Evolutionary conservation across 2,113 vertebrate genomes (phyloP).

Genomic region (Zapus hudsonius): DNA sequence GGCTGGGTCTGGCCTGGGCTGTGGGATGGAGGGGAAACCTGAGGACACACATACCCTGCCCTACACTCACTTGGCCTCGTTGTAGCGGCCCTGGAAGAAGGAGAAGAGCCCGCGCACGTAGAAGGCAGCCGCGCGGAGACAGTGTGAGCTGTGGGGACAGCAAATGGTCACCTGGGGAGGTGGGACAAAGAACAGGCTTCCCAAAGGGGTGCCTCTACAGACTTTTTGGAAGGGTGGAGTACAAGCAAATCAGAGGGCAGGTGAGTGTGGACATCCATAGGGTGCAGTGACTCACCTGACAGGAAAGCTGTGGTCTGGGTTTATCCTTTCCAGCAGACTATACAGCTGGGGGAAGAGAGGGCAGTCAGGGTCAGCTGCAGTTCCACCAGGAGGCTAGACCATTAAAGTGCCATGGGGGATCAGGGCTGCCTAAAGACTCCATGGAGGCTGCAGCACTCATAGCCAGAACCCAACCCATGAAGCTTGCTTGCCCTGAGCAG

Average conservation of each 20-base stretch:
- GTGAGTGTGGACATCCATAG: neutral
- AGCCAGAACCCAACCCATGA: neutral
- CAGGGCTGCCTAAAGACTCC: neutral
- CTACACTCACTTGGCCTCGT: conserved; percentile 96
- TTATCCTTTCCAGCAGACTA: conserved; percentile 97
- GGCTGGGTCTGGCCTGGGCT: neutral
- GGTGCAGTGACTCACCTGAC: conserved; percentile 88
- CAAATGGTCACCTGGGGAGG: fast-evolving
- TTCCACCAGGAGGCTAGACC: neutral
- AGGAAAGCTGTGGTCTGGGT: conserved; percentile 98
- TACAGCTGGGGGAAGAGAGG: conserved; percentile 88
- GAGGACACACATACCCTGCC: neutral
- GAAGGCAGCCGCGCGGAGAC: conserved; percentile 96
- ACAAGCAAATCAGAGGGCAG: neutral
- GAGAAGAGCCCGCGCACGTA: conserved; percentile 98
- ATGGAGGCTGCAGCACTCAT: neutral
- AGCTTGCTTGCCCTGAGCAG: neutral
- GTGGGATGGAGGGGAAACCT: neutral
- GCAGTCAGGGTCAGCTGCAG: neutral
- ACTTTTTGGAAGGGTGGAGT: neutral
- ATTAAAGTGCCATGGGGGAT: neutral
- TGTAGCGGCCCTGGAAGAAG: conserved; percentile 99
- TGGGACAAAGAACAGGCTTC: neutral
- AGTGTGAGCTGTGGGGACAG: conserved; percentile 91
- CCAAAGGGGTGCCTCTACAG: neutral